phyloP scores from a whole-genome alignment of 2,888 invertebrate species.

The Charanyca ferruginea region DNA sequence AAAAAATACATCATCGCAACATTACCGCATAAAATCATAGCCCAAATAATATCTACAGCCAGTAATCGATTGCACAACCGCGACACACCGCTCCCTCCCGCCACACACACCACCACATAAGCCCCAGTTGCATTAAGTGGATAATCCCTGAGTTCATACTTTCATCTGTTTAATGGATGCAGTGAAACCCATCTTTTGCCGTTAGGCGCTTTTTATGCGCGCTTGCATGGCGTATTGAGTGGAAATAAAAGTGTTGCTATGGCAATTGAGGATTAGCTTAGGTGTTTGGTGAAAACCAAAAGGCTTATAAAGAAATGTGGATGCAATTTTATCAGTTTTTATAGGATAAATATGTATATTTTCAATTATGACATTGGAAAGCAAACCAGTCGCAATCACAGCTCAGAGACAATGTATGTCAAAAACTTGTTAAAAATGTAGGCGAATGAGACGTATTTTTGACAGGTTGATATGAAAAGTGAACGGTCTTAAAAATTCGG shows the following conservation, averaged over 20 bases:
- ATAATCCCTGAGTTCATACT: constrained; percentile 87
- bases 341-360: too few species aligned
- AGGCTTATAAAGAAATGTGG: constrained; percentile 19
- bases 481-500: too few species aligned
- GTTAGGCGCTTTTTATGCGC: constrained; percentile 78
- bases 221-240: constrained; percentile 67
- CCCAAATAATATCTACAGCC: not conserved
- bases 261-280: constrained; percentile 52
- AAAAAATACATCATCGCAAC: not conserved
- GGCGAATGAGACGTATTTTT: too few species aligned
- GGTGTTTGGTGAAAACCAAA: constrained; percentile 25
- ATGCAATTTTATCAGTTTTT: not conserved
- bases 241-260: constrained; percentile 46
- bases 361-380: too few species aligned
- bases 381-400: too few species aligned
- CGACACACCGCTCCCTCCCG: constrained; percentile 50
- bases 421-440: too few species aligned
- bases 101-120: constrained; percentile 60
- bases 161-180: constrained; percentile 88
- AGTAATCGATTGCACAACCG: constrained; percentile 1
- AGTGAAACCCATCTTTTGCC: constrained; percentile 83
- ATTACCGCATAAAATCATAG: not conserved
- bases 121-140: constrained; percentile 83
- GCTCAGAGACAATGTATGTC: too few species aligned
- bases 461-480: too few species aligned